phyloP scores from a whole-genome alignment of 2,888 invertebrate genomes.

The Acronicta alni region DNA sequence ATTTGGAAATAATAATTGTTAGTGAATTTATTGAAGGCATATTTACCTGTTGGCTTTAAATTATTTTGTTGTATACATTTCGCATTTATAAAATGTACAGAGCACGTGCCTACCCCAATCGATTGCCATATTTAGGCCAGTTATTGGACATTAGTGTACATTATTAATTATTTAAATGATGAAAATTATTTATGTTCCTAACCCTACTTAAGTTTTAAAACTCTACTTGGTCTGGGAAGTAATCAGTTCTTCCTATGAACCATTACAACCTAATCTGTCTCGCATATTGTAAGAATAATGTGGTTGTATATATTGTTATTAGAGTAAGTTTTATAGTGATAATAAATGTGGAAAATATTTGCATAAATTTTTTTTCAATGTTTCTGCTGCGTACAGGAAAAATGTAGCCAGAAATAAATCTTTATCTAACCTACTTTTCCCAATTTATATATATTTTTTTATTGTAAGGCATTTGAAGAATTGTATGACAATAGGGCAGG shows the following conservation, averaged over 20 bases:
- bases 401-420: not conserved
- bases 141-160: slow-evolving; percentile 23
- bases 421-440: too few relatives aligned
- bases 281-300: slow-evolving; percentile 52
- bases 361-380: slow-evolving; percentile 34
- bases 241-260: not conserved
- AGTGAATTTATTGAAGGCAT: slow-evolving; percentile 29
- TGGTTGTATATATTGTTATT: slow-evolving; percentile 71
- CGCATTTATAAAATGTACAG: slow-evolving; percentile 4
- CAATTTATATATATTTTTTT: too few relatives aligned
- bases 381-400: not conserved
- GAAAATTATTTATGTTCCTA: slow-evolving; percentile 42
- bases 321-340: slow-evolving; percentile 66
- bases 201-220: slow-evolving; percentile 15
- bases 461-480: too few relatives aligned
- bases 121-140: slow-evolving; percentile 43
- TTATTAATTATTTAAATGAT: slow-evolving; percentile 11
- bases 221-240: slow-evolving; percentile 2
- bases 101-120: slow-evolving; percentile 46
- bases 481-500: too few relatives aligned
- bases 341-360: slow-evolving; percentile 67
- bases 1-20: slow-evolving; percentile 23
- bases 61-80: slow-evolving; percentile 1
- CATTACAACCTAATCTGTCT: slow-evolving; percentile 21
- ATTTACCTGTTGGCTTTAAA: slow-evolving; percentile 23